Base-by-base conservation (phyloP, 2,888 invertebrate species). In the Drosophila borborema region DNA sequence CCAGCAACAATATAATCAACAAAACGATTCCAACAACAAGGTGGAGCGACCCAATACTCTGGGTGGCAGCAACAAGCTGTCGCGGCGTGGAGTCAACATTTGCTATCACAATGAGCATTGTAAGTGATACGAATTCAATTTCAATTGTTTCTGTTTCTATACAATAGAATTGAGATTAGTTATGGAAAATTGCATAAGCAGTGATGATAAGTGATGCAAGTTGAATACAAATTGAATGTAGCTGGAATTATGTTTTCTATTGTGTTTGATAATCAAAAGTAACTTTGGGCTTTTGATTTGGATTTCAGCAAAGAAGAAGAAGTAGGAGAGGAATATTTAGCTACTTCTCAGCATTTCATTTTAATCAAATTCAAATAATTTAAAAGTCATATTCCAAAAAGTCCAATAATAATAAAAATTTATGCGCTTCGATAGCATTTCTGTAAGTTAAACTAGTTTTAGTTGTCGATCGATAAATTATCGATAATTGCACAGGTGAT, bases 31-130 rank as follows among this genome's bases (percentile, higher is more conserved):
- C 82, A 93, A 91, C 61, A 93, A 91, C 94, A 94, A 97, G 94
- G 95, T 96, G 72, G 97, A 97, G 94, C 94, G 97, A 91, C 97
- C 97, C 78, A 97, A 96, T 92, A 96, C 97, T 80, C 94, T 97
- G 92, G 95, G 96, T 81, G 95, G 96, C 82, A 95, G 96, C 81
- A 96, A 96, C 86, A 96, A 96, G 92, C 94, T 96, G 86, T 95
- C 96, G 88, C 95, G 97, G 91, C 95, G 97, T 92, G 86, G 89
- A 38, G 94, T 96, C 89, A 92, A 92, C 83, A 95, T 96, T 93
- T 97, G 96, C 94, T 97, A 96, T 94, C 96, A 96, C 94, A 95
- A 95, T 80, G 96, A 96, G 93, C 96, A 96, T 92, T 95, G 95
- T 95, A 93, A 94, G 94, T 94, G 79, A 23, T 20, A 0, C 34